Percentiles rank a stretch among this genome's conserved stretches.
Evolutionary conservation across 2,113 vertebrate genomes (phyloP).

Genomic region (Cricetomys ansorgei): DNA sequence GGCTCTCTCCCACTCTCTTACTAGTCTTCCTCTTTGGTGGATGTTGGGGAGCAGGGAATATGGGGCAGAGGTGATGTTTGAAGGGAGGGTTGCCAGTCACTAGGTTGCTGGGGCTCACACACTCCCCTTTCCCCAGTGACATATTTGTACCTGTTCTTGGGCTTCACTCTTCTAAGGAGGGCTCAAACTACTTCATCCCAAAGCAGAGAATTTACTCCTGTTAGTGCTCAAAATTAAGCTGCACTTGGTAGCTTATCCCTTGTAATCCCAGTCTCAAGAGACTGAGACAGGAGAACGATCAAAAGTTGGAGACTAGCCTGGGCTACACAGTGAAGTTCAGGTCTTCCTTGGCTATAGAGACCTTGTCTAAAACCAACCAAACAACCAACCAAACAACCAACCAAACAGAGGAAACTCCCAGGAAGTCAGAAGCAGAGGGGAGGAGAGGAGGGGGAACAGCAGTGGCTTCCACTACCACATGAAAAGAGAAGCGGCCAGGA

Average conservation of each 20-base stretch:
- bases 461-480: too few relatives aligned
- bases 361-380: not conserved
- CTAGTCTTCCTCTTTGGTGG: not conserved
- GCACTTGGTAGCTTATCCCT: not conserved
- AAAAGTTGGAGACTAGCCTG: not conserved
- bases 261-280: not conserved
- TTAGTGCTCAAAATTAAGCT: not conserved
- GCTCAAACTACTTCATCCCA: not conserved
- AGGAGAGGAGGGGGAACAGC: not conserved
- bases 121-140: not conserved
- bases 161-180: not conserved
- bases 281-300: not conserved
- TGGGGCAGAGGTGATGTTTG: not conserved
- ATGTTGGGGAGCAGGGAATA: not conserved
- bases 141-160: fast-evolving
- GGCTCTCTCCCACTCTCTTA: not conserved
- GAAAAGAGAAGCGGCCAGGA: not conserved
- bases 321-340: not conserved
- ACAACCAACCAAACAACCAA: not conserved
- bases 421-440: not conserved
- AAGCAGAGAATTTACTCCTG: not conserved
- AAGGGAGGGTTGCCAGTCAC: fast-evolving
- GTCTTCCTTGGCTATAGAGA: not conserved
- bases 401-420: not conserved
- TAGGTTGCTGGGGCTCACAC: not conserved